Evolutionary conservation across 2,888 invertebrate genomes (phyloP).

Genomic region (Eumerus sabulonum): DNA sequence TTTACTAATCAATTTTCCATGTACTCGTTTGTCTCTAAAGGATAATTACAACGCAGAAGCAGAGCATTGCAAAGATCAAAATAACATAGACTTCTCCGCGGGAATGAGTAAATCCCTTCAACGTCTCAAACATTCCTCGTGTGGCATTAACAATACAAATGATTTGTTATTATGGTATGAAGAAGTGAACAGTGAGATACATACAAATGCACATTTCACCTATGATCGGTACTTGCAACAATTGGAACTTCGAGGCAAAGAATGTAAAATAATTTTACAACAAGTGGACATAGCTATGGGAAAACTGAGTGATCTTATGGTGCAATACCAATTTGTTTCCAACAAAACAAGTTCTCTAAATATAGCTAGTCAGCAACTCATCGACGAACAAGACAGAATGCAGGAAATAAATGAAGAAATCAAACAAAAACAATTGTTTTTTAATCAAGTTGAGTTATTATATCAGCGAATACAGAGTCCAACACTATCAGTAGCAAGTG

Average conservation of each 20-base stretch:
- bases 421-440: slow-evolving; percentile 89
- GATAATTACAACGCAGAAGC: too few relatives aligned
- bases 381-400: slow-evolving; percentile 92
- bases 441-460: slow-evolving; percentile 90
- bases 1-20: too few relatives aligned
- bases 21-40: too few relatives aligned
- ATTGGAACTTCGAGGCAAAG: slow-evolving; percentile 83
- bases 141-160: slow-evolving; percentile 82
- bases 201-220: slow-evolving; percentile 84
- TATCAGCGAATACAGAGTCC: slow-evolving; percentile 90
- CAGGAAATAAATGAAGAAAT: slow-evolving; percentile 90
- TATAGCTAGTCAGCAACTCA: slow-evolving; percentile 93
- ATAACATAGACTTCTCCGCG: background rate
- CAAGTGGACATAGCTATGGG: slow-evolving; percentile 86
- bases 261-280: slow-evolving; percentile 84
- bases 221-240: slow-evolving; percentile 87
- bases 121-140: slow-evolving; percentile 62
- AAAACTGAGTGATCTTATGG: slow-evolving; percentile 85
- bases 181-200: slow-evolving; percentile 84
- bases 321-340: slow-evolving; percentile 92
- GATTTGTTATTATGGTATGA: slow-evolving; percentile 88
- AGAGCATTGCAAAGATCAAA: too few relatives aligned
- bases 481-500: slow-evolving; percentile 89
- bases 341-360: slow-evolving; percentile 95
- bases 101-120: slow-evolving; percentile 55